Base-by-base conservation (phyloP, 2,113 vertebrate genomes). In the Calypte anna region DNA sequence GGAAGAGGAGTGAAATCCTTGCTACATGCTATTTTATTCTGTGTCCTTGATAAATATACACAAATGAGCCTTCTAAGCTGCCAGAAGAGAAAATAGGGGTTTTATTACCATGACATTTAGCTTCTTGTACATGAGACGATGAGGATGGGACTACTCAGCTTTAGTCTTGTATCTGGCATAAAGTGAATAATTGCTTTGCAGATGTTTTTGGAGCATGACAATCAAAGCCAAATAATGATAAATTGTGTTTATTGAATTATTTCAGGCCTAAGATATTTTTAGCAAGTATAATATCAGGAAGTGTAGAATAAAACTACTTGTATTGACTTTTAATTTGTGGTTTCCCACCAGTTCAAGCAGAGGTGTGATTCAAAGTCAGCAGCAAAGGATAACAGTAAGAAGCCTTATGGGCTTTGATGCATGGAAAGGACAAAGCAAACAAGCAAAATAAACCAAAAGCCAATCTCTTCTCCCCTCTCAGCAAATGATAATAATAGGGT, bases 141-240 rank as follows among this genome's bases (percentile, higher is more conserved):
- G 67, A 91, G 44, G 30, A 61, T 76, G 63, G 38, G 48, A 86
- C 61, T 89, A 36, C 50, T 94, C 50, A 12, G 31, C 82, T 94
- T 21, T 75, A 12, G 30, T 84, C 50, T 78, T 70, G 12, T 59
- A 46, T 88, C 44, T 91, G 79, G 38, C 55, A 69, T 94, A 81
- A 96, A 94, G 68, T 61, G 62, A 48, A 96, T 43, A 95, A 46
- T 92, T 93, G 82, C 72, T 94, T 91, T 96, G 82, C 38, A 81
- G 55, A 57, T 46, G 69, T 93, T 81, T 93, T 62, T 92, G 28
- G 59, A 95, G 67, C 64, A 23, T 91, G 82, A 87, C 27, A 87
- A 31, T 96, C 86, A 92, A 91, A 96, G 43, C 62, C 18, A n/a
- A n/a, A 33, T 68, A 43, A 89, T 77, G 69, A 61, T 87, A 86